A percentile compares a stretch with the other conserved stretches of the same genome.
Conservation (phyloP, 1,140 invertebrate genomes). For the Drosophila ogumai region DNA sequence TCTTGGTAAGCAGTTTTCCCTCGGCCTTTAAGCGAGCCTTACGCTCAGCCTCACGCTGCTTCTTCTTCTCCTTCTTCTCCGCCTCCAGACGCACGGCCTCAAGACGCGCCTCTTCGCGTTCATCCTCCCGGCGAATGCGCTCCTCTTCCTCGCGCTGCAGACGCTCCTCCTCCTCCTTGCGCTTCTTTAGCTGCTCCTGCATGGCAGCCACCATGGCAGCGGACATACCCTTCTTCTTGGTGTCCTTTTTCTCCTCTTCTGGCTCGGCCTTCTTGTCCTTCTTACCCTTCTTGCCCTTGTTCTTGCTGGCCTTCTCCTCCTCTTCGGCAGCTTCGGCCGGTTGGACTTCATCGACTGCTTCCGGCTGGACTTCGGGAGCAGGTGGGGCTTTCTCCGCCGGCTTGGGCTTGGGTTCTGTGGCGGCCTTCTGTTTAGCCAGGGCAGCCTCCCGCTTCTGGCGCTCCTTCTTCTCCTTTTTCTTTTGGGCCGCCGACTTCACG, state of each 20-base stretch:
- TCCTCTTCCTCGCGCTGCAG: conserved; percentile 92
- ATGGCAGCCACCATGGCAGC: conserved; percentile 92
- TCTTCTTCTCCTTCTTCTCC: conserved; percentile 95
- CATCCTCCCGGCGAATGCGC: conserved; percentile 89
- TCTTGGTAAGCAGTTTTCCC: conserved; percentile 96
- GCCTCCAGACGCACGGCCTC: conserved; percentile 93
- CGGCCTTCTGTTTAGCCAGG: conserved; percentile 84
- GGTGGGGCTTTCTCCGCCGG: conserved; percentile 58
- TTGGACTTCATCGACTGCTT: conserved; percentile 84
- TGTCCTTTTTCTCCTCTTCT: conserved; percentile 86
- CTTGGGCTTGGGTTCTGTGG: conserved; percentile 86
- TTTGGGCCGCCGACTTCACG: conserved; percentile 93
- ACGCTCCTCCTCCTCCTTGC: conserved; percentile 96
- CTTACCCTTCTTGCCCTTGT: conserved; percentile 88
- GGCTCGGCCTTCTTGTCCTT: conserved; percentile 87
- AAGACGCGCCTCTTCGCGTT: conserved; percentile 89
- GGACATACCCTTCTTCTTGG: conserved; percentile 89
- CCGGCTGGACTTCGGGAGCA: conserved; percentile 80
- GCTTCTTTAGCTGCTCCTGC: conserved; percentile 94
- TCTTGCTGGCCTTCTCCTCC: conserved; percentile 85
- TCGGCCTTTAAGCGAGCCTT: conserved; percentile 97
- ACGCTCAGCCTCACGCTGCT: conserved; percentile 97
- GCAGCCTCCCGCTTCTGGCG: conserved; percentile 90
- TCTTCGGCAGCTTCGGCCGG: conserved; percentile 84
- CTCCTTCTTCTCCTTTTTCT: conserved; percentile 95